Evolutionary conservation across 2,888 invertebrate genomes (phyloP).

Genomic region (Meganola albula): DNA sequence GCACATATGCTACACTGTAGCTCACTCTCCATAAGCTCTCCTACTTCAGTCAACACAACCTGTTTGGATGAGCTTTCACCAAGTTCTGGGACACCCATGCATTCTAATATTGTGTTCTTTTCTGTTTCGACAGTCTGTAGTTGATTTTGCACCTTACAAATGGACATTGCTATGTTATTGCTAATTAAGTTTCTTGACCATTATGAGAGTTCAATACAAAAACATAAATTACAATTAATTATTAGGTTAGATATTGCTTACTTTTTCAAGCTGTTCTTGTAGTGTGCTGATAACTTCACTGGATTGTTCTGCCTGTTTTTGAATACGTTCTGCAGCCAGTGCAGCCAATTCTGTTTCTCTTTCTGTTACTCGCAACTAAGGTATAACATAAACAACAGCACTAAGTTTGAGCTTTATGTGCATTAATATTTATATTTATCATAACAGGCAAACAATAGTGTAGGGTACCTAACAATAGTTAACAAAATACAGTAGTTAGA

Average conservation of each 20-base stretch:
- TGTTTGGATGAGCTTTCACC: conserved; percentile 40
- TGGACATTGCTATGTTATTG: no score
- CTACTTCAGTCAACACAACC: conserved; percentile 52
- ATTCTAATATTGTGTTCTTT: conserved; percentile 48
- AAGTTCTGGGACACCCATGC: conserved; percentile 24
- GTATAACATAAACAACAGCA: background rate
- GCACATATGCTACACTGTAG: conserved; percentile 86
- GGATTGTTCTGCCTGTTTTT: conserved; percentile 58
- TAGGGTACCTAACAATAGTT: no score
- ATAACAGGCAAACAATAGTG: no score
- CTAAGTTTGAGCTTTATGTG: no score
- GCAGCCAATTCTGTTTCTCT: conserved; percentile 59
- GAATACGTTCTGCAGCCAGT: conserved; percentile 55
- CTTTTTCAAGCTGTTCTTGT: conserved; percentile 72
- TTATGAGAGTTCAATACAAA: no score
- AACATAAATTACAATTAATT: no score
- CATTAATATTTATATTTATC: no score
- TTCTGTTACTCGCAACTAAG: conserved; percentile 44
- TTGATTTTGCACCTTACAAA: conserved; percentile 46
- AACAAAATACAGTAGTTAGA: no score
- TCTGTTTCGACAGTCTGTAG: conserved; percentile 49
- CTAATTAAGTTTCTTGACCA: background rate
- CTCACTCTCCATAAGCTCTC: conserved; percentile 81
- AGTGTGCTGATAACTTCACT: conserved; percentile 62
- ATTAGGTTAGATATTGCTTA: no score